Evolutionary conservation across 2,888 invertebrate species (phyloP).

Genomic region (Ophioninae sp.): DNA sequence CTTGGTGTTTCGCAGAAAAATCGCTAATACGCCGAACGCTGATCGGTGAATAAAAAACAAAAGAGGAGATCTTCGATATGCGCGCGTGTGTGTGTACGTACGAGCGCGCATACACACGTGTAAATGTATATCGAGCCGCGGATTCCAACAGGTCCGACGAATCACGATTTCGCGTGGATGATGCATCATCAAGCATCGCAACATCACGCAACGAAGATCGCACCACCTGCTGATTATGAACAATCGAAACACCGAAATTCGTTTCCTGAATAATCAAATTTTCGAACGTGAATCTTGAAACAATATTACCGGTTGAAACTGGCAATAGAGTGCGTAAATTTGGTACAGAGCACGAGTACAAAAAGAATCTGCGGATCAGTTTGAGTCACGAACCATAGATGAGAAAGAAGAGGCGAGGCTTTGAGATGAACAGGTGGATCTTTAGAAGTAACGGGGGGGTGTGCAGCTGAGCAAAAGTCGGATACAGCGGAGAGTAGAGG

Average conservation of each 20-base stretch:
- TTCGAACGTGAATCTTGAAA: not conserved
- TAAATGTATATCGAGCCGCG: not conserved
- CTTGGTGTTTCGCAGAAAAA: not conserved
- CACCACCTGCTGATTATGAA: not conserved
- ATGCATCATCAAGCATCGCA: not conserved
- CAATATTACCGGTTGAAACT: no score
- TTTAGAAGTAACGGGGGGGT: not conserved
- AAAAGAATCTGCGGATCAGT: no score
- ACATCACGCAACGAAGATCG: not conserved
- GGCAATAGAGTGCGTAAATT: no score
- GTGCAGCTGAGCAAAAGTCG: not conserved
- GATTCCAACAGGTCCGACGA: constrained; percentile 59
- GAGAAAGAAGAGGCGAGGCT: not conserved
- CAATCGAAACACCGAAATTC: not conserved
- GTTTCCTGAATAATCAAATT: not conserved
- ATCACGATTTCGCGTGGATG: constrained; percentile 64
- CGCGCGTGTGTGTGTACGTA: not conserved
- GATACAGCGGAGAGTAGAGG: not conserved
- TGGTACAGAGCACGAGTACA: no score
- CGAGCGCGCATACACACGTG: not conserved
- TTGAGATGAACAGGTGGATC: not conserved
- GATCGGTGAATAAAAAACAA: constrained; percentile 19
- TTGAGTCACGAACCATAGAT: not conserved
- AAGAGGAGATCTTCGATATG: not conserved
- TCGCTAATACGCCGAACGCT: not conserved